phyloP scores from a whole-genome alignment of 2,888 invertebrate genomes.

The Apamea monoglypha region DNA sequence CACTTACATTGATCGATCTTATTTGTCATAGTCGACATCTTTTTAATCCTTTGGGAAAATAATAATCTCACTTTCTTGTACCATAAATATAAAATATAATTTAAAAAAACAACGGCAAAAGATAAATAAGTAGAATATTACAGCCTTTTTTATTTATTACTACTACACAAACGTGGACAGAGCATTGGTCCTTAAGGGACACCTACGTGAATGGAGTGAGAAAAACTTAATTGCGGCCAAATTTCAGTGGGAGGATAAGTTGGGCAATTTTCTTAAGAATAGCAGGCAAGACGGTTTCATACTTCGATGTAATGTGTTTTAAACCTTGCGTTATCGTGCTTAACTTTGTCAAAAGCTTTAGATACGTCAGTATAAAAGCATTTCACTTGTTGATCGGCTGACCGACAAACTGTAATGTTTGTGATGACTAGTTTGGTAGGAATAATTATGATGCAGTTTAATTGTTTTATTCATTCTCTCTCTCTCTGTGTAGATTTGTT shows the following conservation, averaged over 20 bases:
- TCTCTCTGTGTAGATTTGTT: not conserved
- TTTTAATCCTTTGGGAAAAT: not conserved
- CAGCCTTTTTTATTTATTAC: not conserved
- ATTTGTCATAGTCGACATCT: not conserved
- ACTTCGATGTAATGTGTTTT: not conserved
- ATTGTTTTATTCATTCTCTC: not conserved
- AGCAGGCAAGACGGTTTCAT: not conserved
- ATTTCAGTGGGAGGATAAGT: not conserved
- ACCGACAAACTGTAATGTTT: not conserved
- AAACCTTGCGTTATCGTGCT: not conserved
- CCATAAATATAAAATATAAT: not conserved
- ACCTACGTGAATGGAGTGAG: not conserved
- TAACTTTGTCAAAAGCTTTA: constrained; percentile 23
- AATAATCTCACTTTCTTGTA: not conserved
- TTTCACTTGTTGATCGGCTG: not conserved
- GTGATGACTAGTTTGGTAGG: not conserved
- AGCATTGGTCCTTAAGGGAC: constrained; percentile 22
- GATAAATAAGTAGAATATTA: not conserved
- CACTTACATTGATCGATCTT: not conserved
- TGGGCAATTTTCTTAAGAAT: not conserved
- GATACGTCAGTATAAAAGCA: not conserved
- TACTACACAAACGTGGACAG: not conserved
- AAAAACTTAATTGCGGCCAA: not conserved
- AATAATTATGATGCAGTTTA: not conserved
- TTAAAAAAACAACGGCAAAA: not conserved